phyloP scores from a whole-genome alignment of 2,888 invertebrate species.

The Troglohyphantes excavatus region DNA sequence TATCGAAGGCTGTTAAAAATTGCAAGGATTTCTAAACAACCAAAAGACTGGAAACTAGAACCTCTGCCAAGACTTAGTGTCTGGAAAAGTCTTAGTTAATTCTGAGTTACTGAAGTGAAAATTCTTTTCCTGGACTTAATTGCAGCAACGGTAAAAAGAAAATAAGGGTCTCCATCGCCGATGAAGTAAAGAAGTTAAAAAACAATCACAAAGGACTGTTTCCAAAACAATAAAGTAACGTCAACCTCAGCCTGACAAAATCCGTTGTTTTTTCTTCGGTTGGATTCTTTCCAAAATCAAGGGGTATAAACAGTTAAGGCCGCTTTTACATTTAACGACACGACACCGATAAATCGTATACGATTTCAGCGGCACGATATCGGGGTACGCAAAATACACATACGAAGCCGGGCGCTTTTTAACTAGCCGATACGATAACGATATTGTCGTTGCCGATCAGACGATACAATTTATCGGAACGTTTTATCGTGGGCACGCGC shows the following conservation, averaged over 20 bases:
- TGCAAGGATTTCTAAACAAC: too few species aligned
- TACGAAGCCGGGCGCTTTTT: too few species aligned
- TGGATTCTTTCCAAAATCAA: conserved; percentile 5
- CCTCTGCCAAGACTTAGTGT: background rate
- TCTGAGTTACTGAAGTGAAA: background rate
- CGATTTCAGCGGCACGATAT: too few species aligned
- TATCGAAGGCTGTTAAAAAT: too few species aligned
- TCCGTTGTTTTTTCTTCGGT: background rate
- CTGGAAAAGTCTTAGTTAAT: background rate
- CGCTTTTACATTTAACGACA: too few species aligned
- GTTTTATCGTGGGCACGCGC: too few species aligned
- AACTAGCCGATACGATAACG: too few species aligned
- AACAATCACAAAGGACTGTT: background rate
- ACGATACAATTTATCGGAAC: too few species aligned
- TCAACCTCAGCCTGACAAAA: background rate
- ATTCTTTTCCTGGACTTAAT: conserved; percentile 1
- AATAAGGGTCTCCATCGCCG: background rate
- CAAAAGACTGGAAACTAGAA: background rate
- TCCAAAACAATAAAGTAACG: background rate
- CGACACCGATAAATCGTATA: too few species aligned
- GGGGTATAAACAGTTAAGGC: too few species aligned
- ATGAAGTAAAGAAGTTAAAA: background rate
- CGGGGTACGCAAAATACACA: too few species aligned
- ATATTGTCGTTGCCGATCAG: too few species aligned
- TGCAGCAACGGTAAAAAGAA: background rate